Conservation (phyloP, 1,140 invertebrate genomes). For the Aporrectodea caliginosa region DNA sequence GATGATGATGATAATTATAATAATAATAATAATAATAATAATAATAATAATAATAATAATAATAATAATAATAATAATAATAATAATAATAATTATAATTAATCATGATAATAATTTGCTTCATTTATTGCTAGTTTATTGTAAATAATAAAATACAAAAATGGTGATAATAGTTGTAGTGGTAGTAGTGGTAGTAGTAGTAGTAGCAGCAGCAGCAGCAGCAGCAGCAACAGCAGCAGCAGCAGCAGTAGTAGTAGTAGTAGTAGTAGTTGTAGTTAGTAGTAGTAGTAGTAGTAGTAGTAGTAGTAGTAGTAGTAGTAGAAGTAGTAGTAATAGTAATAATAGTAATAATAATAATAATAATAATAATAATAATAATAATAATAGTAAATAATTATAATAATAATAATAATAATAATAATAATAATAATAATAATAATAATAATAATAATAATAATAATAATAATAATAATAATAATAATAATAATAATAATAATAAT, state of each 20-base stretch:
- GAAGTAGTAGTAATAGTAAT: slow-evolving; percentile 10
- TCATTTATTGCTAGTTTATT: too few relatives aligned
- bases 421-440: neutral
- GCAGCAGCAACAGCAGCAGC: too few relatives aligned
- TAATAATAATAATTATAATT: slow-evolving; percentile 3
- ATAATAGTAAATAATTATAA: neutral
- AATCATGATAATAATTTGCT: neutral
- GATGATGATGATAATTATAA: neutral
- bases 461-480: neutral
- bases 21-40: neutral
- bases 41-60: slow-evolving; percentile 4
- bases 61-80: slow-evolving; percentile 10
- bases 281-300: slow-evolving; percentile 12
- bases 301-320: slow-evolving; percentile 11
- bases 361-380: slow-evolving; percentile 4
- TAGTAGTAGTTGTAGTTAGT: neutral
- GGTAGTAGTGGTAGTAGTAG: too few relatives aligned
- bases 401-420: neutral
- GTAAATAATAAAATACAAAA: too few relatives aligned
- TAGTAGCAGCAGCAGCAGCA: too few relatives aligned
- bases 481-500: neutral
- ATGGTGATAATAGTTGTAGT: too few relatives aligned
- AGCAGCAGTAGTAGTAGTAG: slow-evolving; percentile 7
- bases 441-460: neutral
- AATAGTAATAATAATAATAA: neutral